These are phyloP conservation scores for Eulimnadia texana DNA, from an alignment of 1,140 invertebrate species.

Conservation along the genomic window DNA sequence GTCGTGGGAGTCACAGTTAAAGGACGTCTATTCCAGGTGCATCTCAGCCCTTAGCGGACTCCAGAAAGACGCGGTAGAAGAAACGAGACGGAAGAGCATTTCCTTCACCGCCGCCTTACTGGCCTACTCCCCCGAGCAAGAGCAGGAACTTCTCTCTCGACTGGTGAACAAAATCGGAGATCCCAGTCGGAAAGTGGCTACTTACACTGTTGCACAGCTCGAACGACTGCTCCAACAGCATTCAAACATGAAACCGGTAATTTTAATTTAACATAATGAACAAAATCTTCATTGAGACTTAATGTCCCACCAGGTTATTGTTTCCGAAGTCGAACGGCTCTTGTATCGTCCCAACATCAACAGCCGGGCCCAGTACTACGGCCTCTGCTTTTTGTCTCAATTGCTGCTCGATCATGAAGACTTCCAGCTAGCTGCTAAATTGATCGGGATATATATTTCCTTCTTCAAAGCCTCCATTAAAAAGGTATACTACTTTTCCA, in stretches of 20 bases:
- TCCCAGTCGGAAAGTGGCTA: constrained; percentile 68
- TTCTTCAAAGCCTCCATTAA: constrained; percentile 88
- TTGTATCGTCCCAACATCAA: constrained; percentile 66
- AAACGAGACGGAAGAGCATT: constrained; percentile 68
- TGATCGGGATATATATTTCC: constrained; percentile 85
- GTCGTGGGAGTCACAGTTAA: constrained; percentile 72
- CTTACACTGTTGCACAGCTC: constrained; percentile 74
- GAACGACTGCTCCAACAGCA: constrained; percentile 68
- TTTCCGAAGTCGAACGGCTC: constrained; percentile 75
- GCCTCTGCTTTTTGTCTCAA: constrained; percentile 78
- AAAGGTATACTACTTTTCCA: constrained; percentile 32
- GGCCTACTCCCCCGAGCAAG: constrained; percentile 69
- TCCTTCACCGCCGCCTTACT: constrained; percentile 62
- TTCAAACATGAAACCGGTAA: constrained; percentile 70
- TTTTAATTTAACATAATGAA: background rate
- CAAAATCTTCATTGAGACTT: background rate
- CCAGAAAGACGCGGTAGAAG: constrained; percentile 52
- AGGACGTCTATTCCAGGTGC: constrained; percentile 57
- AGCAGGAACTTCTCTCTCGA: constrained; percentile 61
- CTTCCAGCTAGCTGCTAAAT: constrained; percentile 53
- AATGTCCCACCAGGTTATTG: constrained; percentile 37
- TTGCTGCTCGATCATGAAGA: constrained; percentile 56
- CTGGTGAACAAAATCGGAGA: constrained; percentile 94
- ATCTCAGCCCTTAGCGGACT: constrained; percentile 44
- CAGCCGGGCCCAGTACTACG: constrained; percentile 78